Conservation (phyloP, 2,113 vertebrate species). For the Hypocryptadius cinnamomeus region DNA sequence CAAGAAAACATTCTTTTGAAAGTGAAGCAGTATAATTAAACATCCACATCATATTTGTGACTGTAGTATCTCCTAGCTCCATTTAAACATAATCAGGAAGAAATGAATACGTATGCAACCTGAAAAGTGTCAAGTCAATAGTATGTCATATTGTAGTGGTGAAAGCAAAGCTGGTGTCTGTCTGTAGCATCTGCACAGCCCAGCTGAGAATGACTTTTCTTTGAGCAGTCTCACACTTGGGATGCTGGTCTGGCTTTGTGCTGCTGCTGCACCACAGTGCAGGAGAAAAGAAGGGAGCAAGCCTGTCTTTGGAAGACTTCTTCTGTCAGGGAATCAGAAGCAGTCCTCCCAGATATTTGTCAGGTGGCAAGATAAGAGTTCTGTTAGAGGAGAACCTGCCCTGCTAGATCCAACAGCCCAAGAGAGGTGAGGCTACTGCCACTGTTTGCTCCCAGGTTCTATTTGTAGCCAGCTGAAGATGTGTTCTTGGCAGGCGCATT, state of each 20-base stretch:
- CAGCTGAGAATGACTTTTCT: background rate
- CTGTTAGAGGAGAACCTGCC: background rate
- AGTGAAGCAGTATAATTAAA: background rate
- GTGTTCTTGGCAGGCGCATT: background rate
- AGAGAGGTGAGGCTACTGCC: background rate
- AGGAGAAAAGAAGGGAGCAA: background rate
- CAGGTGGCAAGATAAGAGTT: background rate
- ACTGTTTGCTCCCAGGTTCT: background rate
- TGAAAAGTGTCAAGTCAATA: background rate
- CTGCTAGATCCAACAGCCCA: background rate
- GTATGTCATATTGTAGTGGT: background rate
- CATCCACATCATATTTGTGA: background rate
- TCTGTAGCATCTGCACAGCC: background rate
- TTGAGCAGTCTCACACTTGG: background rate
- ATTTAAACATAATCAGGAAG: background rate
- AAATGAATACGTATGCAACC: background rate
- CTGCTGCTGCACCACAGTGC: background rate
- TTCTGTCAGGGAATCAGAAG: background rate
- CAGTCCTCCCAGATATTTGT: background rate
- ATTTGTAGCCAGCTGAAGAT: background rate
- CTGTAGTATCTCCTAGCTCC: background rate
- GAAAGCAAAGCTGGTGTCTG: background rate
- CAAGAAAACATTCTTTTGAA: slow-evolving; percentile 34
- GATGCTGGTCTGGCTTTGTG: background rate
- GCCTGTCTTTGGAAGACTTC: background rate